Evolutionary conservation across 2,113 vertebrate species (phyloP).

Genomic region (Bathybates hornii): DNA sequence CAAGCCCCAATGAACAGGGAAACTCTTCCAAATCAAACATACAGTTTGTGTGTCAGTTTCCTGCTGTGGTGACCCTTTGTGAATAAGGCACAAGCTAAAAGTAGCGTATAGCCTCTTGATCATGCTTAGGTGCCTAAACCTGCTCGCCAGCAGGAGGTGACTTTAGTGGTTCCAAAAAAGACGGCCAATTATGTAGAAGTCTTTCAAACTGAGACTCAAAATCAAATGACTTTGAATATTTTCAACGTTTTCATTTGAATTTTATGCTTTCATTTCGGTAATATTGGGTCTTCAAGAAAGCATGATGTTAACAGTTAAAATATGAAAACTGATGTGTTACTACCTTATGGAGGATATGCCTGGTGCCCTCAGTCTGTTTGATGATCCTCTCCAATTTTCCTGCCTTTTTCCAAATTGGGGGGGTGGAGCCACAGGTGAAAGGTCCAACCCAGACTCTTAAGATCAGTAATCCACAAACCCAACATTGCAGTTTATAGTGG

Average conservation of each 20-base stretch:
- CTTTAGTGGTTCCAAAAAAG: neutral
- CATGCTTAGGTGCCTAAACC: neutral
- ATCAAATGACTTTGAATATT: too few species aligned
- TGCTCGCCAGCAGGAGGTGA: neutral
- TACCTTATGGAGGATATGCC: neutral
- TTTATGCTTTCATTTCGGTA: neutral
- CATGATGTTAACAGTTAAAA: neutral
- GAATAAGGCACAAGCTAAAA: neutral
- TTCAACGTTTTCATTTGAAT: too few species aligned
- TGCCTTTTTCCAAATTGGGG: neutral
- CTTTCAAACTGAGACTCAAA: neutral
- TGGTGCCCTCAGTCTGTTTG: neutral
- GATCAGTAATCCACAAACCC: neutral
- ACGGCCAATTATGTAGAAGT: neutral
- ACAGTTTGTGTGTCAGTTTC: neutral
- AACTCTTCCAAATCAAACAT: neutral
- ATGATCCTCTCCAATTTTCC: neutral
- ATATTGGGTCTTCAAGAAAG: neutral
- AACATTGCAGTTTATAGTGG: neutral
- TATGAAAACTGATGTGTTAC: neutral
- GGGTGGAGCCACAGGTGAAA: neutral
- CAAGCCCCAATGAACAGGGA: too few species aligned
- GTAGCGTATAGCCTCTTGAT: neutral
- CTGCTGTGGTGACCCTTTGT: neutral
- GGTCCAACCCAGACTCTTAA: neutral